Conservation (phyloP, 64 coral and sea anemone genomes). For the Montipora capricornis region DNA sequence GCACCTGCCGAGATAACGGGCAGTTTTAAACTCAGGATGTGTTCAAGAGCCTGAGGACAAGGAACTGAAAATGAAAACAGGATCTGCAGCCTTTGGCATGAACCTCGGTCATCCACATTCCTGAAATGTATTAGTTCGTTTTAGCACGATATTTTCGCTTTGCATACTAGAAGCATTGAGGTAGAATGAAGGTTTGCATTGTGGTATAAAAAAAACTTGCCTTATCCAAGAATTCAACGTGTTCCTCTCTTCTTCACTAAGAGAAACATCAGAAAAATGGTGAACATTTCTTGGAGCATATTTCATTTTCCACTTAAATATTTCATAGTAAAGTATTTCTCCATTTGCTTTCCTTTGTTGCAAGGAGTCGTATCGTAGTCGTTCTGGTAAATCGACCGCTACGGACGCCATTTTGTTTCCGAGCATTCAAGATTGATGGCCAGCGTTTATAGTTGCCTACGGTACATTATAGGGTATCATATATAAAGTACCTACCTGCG, state of each 20-base stretch:
- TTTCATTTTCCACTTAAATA: slow-evolving; percentile 88
- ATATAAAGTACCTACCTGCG: too few species aligned
- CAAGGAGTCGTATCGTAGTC: neutral
- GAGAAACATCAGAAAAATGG: slow-evolving; percentile 69
- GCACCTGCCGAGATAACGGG: slow-evolving; percentile 90
- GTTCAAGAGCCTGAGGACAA: slow-evolving; percentile 64
- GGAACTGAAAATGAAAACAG: slow-evolving; percentile 94
- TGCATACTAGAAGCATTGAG: too few species aligned
- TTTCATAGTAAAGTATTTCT: slow-evolving; percentile 71
- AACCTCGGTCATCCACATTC: slow-evolving; percentile 83
- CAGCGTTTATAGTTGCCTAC: neutral
- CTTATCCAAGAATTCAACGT: slow-evolving; percentile 79
- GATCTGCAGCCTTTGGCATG: slow-evolving; percentile 90
- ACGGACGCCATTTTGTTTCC: neutral
- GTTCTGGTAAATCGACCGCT: neutral
- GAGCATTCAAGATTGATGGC: neutral
- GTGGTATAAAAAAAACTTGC: neutral
- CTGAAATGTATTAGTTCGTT: slow-evolving; percentile 24
- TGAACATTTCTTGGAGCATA: slow-evolving; percentile 75
- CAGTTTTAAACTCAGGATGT: slow-evolving; percentile 51
- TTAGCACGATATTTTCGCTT: too few species aligned
- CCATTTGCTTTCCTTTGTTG: slow-evolving; percentile 27
- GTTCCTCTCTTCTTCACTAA: slow-evolving; percentile 53
- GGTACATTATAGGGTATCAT: too few species aligned
- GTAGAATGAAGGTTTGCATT: neutral